A percentile compares a stretch with the other conserved stretches of the same genome.
Conservation (phyloP, 1,140 invertebrate genomes). For the Elysia chlorotica region DNA sequence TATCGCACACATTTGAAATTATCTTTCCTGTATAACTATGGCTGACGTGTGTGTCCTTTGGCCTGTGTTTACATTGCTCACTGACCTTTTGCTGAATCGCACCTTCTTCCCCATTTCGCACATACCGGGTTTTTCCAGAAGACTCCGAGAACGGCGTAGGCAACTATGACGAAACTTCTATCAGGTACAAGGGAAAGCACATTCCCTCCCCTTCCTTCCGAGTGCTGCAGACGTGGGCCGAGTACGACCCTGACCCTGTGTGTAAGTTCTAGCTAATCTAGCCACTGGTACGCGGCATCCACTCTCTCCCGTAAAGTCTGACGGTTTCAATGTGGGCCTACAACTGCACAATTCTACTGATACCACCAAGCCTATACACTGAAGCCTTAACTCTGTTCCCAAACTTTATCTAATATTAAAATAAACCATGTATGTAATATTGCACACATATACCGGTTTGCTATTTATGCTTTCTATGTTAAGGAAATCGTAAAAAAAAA, state of each 20-base stretch:
- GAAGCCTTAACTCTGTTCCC: not conserved
- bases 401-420: not conserved
- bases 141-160: conserved; percentile 43
- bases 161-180: conserved; percentile 54
- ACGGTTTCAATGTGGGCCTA: not conserved
- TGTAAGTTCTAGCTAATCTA: conserved; percentile 16
- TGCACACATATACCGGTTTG: no score
- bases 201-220: conserved; percentile 86
- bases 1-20: no score
- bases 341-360: not conserved
- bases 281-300: no score
- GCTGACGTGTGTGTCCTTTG: no score
- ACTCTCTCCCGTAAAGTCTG: no score
- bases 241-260: conserved; percentile 27
- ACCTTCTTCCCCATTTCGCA: not conserved
- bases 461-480: no score
- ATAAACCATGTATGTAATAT: not conserved
- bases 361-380: not conserved
- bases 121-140: not conserved
- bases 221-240: conserved; percentile 70
- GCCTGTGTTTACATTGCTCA: no score
- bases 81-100: not conserved
- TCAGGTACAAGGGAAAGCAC: conserved; percentile 76
- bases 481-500: no score
- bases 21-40: no score